Evolutionary conservation across 2,888 invertebrate genomes (phyloP).

Genomic region (Odontothrips loti): DNA sequence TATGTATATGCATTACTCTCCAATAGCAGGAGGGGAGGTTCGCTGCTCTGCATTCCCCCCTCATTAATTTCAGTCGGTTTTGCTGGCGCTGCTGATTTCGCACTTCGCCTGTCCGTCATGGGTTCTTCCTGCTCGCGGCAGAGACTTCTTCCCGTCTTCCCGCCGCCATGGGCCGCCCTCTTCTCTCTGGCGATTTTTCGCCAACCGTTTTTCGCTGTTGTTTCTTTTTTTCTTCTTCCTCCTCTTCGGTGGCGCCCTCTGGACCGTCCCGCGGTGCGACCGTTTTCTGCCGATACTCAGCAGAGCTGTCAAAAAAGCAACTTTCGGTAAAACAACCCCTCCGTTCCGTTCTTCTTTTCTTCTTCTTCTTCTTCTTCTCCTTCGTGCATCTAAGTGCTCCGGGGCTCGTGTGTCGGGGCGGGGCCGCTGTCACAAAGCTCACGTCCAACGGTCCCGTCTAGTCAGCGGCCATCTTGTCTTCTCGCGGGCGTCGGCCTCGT

Average conservation of each 20-base stretch:
- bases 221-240: too few species aligned
- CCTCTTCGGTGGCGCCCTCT: too few species aligned
- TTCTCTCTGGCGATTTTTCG: neutral
- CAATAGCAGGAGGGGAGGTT: neutral
- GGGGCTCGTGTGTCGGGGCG: neutral
- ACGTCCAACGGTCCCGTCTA: too few species aligned
- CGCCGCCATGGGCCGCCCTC: neutral
- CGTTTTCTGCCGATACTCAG: neutral
- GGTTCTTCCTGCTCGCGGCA: too few species aligned
- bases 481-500: neutral
- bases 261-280: neutral
- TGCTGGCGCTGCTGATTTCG: too few species aligned
- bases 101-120: too few species aligned
- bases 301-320: neutral
- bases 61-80: neutral
- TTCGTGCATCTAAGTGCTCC: neutral
- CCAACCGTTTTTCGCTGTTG: too few species aligned
- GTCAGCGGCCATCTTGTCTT: neutral
- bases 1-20: constrained; percentile 21
- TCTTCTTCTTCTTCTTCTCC: too few species aligned
- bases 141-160: neutral
- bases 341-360: neutral
- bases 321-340: neutral
- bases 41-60: neutral
- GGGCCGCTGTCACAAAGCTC: neutral